phyloP scores from a whole-genome alignment of 2,797 vertebrate species.

The Argyrosomus regius region DNA sequence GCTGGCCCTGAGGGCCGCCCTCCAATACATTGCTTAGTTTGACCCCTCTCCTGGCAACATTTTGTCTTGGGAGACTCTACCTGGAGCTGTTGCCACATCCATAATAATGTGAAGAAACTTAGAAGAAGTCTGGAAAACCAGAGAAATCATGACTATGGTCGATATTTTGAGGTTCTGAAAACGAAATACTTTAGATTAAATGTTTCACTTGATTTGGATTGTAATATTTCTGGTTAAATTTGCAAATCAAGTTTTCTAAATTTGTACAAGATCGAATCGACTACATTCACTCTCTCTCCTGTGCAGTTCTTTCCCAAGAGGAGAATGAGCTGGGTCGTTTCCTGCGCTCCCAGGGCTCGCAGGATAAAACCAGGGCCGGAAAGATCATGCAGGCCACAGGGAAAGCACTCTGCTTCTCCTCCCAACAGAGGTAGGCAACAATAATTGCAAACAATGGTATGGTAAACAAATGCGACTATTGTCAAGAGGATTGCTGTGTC shows the following conservation, averaged over 20 bases:
- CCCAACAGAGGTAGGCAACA: conserved; percentile 93
- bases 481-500: neutral
- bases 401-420: conserved; percentile 98
- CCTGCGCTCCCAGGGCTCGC: conserved; percentile 95
- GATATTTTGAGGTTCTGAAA: no score
- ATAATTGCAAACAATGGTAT: neutral
- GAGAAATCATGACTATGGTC: no score
- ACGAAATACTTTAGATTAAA: neutral
- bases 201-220: neutral
- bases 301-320: conserved; percentile 95
- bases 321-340: conserved; percentile 98
- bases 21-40: neutral
- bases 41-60: neutral
- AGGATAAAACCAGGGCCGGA: conserved; percentile 96
- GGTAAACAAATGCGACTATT: neutral
- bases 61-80: neutral
- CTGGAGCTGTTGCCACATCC: neutral
- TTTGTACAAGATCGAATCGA: neutral
- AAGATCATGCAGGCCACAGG: conserved; percentile 99
- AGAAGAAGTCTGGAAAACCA: no score
- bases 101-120: no score
- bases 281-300: neutral
- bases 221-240: neutral
- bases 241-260: neutral
- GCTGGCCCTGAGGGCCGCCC: neutral